Base-by-base conservation (phyloP, 1,140 invertebrate genomes). In the Calycopis cecrops region DNA sequence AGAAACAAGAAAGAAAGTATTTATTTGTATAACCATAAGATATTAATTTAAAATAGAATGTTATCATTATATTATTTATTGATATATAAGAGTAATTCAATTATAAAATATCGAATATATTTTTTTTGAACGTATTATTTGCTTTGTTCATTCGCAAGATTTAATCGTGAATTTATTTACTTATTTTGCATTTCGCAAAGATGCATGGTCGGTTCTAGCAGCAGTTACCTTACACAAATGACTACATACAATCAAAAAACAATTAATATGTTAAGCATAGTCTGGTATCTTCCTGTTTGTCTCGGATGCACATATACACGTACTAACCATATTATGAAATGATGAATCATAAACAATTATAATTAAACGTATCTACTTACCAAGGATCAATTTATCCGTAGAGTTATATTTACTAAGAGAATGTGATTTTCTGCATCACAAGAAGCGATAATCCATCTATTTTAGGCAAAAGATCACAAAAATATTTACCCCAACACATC, bases 341-440 rank as follows among this genome's bases (percentile, higher is more conserved):
- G 52, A 51, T 69, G 66, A 69, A 63, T 69, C 66, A 69, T 55
- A 65, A 65, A 65, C 62, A 60, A 57, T 56, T 55, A 60, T 57
- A 68, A 65, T 55, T 65, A 60, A 63, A 59, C 56, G 62, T 60
- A 65, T 52, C 59, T 69, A 86, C 80, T 79, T 59, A 84, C 79
- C 76, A 67, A 73, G 74, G 75, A 72, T 74, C 49, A 52, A 63
- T 66, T 44, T 47, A 47, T 47, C 34, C 38, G 44, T 34, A 12
- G 14, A 28, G 18, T 47, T 35, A 28, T 34, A 28, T 28, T 54
- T 10, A 54, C 40, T 54, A 44, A 16, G 38, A 54, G 44, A 42
- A 33, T 14, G 44, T 54, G 18, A 40, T n/a, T 8, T 18, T 35
- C 33, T 10, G 34, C 12, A 35, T 54, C 40, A 54, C 40, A 47